A percentile compares a stretch with the other conserved stretches of the same genome.
These are phyloP conservation scores for Sebastiscus tertius DNA, from an alignment of 2,797 vertebrate species.

Conservation along the genomic window DNA sequence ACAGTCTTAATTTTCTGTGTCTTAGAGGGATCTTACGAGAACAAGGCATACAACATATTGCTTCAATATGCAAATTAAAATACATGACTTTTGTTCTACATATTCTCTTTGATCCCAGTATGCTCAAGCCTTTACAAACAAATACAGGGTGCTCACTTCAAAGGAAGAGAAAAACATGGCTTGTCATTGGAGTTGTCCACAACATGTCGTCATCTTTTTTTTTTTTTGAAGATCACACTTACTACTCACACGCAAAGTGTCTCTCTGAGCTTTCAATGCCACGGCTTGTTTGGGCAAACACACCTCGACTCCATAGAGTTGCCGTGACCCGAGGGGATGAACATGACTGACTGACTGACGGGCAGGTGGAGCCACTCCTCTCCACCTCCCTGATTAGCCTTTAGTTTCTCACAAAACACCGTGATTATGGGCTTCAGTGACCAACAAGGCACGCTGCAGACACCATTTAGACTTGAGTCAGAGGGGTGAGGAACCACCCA, in stretches of 20 bases:
- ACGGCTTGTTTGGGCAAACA: conserved; percentile 62
- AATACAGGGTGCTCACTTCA: not conserved
- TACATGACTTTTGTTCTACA: not conserved
- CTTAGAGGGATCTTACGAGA: not conserved
- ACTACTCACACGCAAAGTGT: conserved; percentile 50
- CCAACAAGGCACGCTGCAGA: conserved; percentile 36
- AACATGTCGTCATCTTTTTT: conserved; percentile 17
- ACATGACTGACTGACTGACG: conserved; percentile 52
- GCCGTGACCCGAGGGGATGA: conserved; percentile 46
- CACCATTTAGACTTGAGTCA: conserved; percentile 47
- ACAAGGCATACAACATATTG: not conserved
- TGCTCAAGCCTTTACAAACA: not conserved
- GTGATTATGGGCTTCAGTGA: conserved; percentile 69
- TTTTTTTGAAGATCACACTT: conserved; percentile 38
- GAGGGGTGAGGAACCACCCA: conserved; percentile 28
- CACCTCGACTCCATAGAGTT: conserved; percentile 41
- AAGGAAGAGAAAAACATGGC: not conserved
- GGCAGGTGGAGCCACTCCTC: conserved; percentile 62
- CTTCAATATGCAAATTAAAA: not conserved
- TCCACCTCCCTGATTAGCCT: conserved; percentile 58
- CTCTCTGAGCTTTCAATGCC: conserved; percentile 47
- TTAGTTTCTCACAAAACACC: conserved; percentile 65
- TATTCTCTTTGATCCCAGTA: not conserved
- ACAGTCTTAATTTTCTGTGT: not conserved
- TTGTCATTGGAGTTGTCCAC: conserved; percentile 13